These are phyloP conservation scores for Stictonetta naevosa DNA, from an alignment of 2,113 vertebrate species.

Conservation along the genomic window DNA sequence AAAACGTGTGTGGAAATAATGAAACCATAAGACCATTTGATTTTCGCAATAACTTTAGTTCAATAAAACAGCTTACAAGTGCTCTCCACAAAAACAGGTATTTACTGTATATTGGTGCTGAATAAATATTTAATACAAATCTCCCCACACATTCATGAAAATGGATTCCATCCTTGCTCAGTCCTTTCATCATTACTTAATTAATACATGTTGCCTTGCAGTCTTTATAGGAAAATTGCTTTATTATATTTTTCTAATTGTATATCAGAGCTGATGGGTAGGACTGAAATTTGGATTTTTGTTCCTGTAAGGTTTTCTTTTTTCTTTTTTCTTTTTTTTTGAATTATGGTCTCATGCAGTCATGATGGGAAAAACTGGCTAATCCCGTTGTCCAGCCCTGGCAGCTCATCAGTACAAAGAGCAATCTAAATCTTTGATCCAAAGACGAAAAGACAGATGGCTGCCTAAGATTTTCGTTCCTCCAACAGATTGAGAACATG, in stretches of 20 bases:
- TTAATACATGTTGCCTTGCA: not conserved
- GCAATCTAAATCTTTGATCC: not conserved
- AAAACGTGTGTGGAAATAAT: conserved; percentile 29
- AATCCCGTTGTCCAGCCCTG: not conserved
- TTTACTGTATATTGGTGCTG: not conserved
- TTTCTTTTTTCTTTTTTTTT: conserved; percentile 7
- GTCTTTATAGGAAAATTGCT: not conserved
- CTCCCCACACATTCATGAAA: not conserved
- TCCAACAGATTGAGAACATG: not conserved
- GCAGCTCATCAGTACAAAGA: rapidly evolving
- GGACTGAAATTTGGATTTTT: not conserved
- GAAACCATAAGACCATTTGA: not conserved
- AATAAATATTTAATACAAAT: not conserved
- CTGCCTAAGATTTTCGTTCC: not conserved
- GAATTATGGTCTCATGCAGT: not conserved
- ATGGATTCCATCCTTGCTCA: not conserved
- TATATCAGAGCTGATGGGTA: not conserved
- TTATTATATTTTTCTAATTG: not conserved
- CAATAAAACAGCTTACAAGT: not conserved
- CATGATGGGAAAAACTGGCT: not conserved
- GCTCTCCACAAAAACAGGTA: not conserved
- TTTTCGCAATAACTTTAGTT: conserved; percentile 15
- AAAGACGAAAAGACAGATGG: not conserved
- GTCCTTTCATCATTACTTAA: not conserved
- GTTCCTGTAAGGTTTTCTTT: not conserved